Base-by-base conservation (phyloP, 2,113 vertebrate species). In the Heterochromis multidens region DNA sequence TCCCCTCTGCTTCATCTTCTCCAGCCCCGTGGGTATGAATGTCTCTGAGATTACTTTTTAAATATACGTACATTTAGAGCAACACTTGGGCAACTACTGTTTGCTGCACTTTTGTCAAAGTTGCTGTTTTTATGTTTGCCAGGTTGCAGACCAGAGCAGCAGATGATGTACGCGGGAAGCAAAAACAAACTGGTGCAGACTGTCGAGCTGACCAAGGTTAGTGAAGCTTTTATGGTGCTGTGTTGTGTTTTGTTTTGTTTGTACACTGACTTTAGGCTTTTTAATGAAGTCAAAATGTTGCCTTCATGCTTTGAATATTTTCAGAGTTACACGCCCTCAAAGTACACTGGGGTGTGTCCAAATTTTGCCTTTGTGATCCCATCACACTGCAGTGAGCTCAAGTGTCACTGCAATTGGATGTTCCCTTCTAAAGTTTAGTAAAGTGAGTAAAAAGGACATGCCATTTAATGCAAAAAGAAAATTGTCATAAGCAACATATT, bases 81-180 rank as follows among this genome's bases (percentile, higher is more conserved):
- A 40, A 25, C 7, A n/a, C 23, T 11, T 33, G 4, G 27, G 11
- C 9, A 46, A 67, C 3, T 1, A 6, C 8, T 0, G 21, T 25
- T 0, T 19, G 12, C 3, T 3, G 7, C 8, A 7, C 10, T 21
- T 12, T 16, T 27, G 29, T 19, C 62, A 9, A 72, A 46, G 61
- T 63, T 49, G 25, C 6, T 27, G 4, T 27, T 1, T 78, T 49
- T 60, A 54, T 79, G 58, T 83, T 58, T 43, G 14, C 3, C 82
- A 99, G 99, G 98, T 35, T 99, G 98, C 94, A 98, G 96, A 89
- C 97, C 97, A 52, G 97, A 98, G 88, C 97, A 97, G 93, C 98
- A 99, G 95, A 99, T 99, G 98, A 99, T 99, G 98, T 99, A 99
- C 61, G 99, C 98, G 52, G 98, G 98, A 33, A 99, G 98, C 96